Percentiles rank a stretch among this genome's conserved stretches.
Evolutionary conservation across 2,113 vertebrate genomes (phyloP).

Genomic region (Glaucidium brasilianum): DNA sequence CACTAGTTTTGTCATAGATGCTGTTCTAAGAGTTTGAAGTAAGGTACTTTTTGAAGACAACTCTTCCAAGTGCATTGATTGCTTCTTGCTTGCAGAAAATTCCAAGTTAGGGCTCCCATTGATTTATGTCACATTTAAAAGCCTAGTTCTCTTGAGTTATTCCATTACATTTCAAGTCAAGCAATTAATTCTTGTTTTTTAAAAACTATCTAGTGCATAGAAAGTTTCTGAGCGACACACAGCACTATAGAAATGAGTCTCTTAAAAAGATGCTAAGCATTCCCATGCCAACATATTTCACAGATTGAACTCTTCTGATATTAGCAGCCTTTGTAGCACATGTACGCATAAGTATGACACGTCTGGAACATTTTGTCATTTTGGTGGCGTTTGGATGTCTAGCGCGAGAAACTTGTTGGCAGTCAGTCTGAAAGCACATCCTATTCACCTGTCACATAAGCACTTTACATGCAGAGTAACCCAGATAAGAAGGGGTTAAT

Average conservation of each 20-base stretch:
- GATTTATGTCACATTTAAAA: slow-evolving; percentile 74
- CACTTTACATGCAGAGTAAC: not conserved
- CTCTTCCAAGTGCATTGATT: slow-evolving; percentile 64
- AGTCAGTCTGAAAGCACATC: not conserved
- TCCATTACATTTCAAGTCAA: slow-evolving; percentile 55
- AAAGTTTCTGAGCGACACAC: slow-evolving; percentile 31
- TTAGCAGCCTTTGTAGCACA: not conserved
- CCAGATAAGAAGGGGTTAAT: not conserved
- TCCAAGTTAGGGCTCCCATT: slow-evolving; percentile 63
- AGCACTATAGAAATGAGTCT: slow-evolving; percentile 26
- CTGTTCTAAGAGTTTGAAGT: slow-evolving; percentile 34
- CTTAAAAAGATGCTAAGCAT: slow-evolving; percentile 6
- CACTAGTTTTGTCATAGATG: slow-evolving; percentile 9
- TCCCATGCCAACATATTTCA: slow-evolving; percentile 1
- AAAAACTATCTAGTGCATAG: not conserved
- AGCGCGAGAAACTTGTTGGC: not conserved
- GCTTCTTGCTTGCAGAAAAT: slow-evolving; percentile 71
- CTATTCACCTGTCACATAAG: not conserved
- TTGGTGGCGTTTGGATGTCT: not conserved
- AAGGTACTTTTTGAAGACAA: slow-evolving; percentile 61
- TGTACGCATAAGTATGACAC: not conserved
- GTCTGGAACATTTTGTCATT: slow-evolving; percentile 4
- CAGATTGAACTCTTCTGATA: slow-evolving; percentile 21
- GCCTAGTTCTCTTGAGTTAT: slow-evolving; percentile 69
- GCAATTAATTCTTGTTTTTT: slow-evolving; percentile 52